These are phyloP conservation scores for Monodelphis domestica DNA, from an alignment of 2,797 vertebrate genomes.

Conservation along the genomic window DNA sequence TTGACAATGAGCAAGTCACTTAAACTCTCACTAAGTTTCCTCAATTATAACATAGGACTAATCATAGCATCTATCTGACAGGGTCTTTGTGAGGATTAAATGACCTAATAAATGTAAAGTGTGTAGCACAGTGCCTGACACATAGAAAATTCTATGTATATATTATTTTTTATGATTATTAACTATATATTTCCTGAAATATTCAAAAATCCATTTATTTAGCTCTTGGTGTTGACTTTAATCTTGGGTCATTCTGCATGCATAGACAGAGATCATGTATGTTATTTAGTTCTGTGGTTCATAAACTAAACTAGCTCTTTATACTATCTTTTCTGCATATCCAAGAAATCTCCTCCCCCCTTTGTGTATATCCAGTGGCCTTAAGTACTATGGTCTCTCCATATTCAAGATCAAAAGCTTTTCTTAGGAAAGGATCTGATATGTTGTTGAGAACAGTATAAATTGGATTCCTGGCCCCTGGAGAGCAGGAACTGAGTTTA, in stretches of 20 bases:
- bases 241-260: neutral
- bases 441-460: neutral
- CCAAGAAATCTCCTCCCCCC: neutral
- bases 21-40: neutral
- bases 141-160: slow-evolving; percentile 34
- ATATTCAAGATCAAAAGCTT: neutral
- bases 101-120: slow-evolving; percentile 8
- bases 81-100: neutral
- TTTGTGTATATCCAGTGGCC: neutral
- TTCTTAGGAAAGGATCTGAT: neutral
- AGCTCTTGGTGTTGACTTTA: neutral
- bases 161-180: slow-evolving; percentile 31
- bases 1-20: slow-evolving; percentile 7
- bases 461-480: neutral
- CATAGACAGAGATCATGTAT: neutral
- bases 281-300: neutral
- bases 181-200: neutral
- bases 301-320: neutral
- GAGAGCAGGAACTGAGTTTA: neutral
- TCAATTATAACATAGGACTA: slow-evolving; percentile 45
- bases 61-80: slow-evolving; percentile 12
- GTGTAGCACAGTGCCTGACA: slow-evolving; percentile 8
- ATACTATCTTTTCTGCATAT: neutral
- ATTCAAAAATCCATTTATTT: neutral
- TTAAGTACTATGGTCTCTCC: neutral